phyloP scores from a whole-genome alignment of 1,140 invertebrate species.

The Apis florea region DNA sequence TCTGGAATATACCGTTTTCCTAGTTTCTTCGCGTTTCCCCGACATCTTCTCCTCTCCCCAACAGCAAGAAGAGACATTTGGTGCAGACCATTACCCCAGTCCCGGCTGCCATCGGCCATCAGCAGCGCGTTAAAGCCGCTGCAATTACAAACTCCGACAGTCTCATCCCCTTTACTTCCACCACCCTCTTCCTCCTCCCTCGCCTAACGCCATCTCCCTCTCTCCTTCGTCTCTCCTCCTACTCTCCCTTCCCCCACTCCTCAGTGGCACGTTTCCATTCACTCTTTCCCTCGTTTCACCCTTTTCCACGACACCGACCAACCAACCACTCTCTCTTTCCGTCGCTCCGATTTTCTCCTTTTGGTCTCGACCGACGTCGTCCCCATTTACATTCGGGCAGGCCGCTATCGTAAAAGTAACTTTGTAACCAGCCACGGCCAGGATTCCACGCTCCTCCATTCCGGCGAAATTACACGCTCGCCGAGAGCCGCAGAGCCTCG shows the following conservation, averaged over 20 bases:
- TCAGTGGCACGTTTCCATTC: conserved; percentile 48
- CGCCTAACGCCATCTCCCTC: not conserved
- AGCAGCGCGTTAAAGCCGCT: conserved; percentile 76
- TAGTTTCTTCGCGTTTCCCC: conserved; percentile 44
- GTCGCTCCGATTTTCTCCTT: conserved; percentile 37
- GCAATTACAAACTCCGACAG: conserved; percentile 78
- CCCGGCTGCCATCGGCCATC: conserved; percentile 75
- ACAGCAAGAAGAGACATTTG: conserved; percentile 70
- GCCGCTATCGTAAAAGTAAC: conserved; percentile 74
- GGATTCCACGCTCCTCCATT: conserved; percentile 62
- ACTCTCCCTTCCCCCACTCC: conserved; percentile 2
- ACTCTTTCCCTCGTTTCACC: conserved; percentile 52
- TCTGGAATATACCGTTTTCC: conserved; percentile 59
- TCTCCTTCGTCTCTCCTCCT: conserved; percentile 1
- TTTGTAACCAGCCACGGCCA: conserved; percentile 68
- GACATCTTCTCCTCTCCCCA: conserved; percentile 48
- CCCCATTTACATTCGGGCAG: conserved; percentile 74
- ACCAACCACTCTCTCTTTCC: conserved; percentile 31
- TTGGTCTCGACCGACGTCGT: conserved; percentile 34
- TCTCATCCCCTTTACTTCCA: conserved; percentile 66
- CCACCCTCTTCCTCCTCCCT: conserved; percentile 32
- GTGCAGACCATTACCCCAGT: conserved; percentile 74
- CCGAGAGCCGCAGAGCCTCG: conserved; percentile 57
- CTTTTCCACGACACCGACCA: conserved; percentile 10
- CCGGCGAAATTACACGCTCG: conserved; percentile 67